Percentiles rank a stretch among this genome's conserved stretches.
phyloP scores from a whole-genome alignment of 1,140 invertebrate genomes.

The Plectrocnemia conspersa region DNA sequence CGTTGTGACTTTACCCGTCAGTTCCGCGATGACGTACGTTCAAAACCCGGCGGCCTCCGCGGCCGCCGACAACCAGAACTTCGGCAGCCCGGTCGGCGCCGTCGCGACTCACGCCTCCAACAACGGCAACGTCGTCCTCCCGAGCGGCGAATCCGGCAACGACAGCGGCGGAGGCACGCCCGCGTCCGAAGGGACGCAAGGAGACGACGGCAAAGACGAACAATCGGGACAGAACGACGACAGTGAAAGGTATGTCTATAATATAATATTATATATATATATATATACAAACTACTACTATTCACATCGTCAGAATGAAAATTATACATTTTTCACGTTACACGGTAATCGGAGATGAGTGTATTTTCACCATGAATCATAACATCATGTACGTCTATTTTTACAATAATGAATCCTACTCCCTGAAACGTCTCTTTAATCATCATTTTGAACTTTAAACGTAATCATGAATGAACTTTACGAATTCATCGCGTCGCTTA shows the following conservation, averaged over 20 bases:
- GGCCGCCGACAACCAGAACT: conserved; percentile 45
- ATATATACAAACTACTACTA: too few relatives aligned
- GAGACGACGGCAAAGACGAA: conserved; percentile 49
- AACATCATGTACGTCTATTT: too few relatives aligned
- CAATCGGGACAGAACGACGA: conserved; percentile 51
- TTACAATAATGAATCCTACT: too few relatives aligned
- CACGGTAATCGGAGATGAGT: too few relatives aligned
- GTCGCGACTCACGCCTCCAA: conserved; percentile 49
- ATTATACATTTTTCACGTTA: too few relatives aligned
- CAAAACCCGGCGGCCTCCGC: conserved; percentile 39
- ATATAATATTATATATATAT: too few relatives aligned
- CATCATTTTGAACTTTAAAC: too few relatives aligned
- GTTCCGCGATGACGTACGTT: conserved; percentile 44
- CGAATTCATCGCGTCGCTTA: too few relatives aligned
- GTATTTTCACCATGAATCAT: too few relatives aligned
- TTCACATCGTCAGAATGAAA: too few relatives aligned
- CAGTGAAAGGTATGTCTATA: conserved; percentile 60
- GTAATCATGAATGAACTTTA: too few relatives aligned
- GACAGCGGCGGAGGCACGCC: conserved; percentile 38
- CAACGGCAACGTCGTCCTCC: conserved; percentile 50
- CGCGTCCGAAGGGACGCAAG: conserved; percentile 40
- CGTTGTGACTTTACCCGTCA: conserved; percentile 49
- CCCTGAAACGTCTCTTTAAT: too few relatives aligned
- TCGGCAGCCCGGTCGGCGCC: conserved; percentile 51
- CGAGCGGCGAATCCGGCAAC: conserved; percentile 44